Conservation (phyloP, 2,113 vertebrate species). For the Strix aluco region DNA sequence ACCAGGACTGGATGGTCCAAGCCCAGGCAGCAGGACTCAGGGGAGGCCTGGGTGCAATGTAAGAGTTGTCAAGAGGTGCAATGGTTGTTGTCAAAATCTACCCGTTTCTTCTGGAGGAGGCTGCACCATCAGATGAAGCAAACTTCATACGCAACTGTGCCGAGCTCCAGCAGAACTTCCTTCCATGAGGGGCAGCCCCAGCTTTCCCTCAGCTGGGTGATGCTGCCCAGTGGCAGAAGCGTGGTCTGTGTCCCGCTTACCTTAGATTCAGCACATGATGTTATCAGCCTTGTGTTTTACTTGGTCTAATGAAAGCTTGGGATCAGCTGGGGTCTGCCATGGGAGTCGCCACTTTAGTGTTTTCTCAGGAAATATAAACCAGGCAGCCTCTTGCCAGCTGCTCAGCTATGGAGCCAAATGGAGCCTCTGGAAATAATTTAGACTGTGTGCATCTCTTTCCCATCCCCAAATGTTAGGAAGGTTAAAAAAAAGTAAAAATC, state of each 20-base stretch:
- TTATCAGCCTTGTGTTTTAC: not conserved
- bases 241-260: not conserved
- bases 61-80: too few relatives aligned
- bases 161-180: not conserved
- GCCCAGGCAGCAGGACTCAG: not conserved
- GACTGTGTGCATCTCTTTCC: not conserved
- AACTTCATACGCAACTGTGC: rapidly evolving
- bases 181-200: not conserved
- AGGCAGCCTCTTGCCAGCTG: not conserved
- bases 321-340: not conserved
- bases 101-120: not conserved
- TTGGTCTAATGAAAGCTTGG: not conserved
- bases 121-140: not conserved
- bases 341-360: not conserved
- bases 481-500: not conserved
- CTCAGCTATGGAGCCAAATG: not conserved
- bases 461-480: not conserved
- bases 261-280: rapidly evolving
- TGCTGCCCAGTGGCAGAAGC: not conserved
- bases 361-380: not conserved
- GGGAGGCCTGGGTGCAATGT: not conserved
- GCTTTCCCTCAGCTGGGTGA: not conserved
- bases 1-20: not conserved
- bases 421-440: not conserved
- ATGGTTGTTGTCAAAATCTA: not conserved